These are phyloP conservation scores for Pegoplata infirma DNA, from an alignment of 2,888 invertebrate genomes.

Conservation along the genomic window DNA sequence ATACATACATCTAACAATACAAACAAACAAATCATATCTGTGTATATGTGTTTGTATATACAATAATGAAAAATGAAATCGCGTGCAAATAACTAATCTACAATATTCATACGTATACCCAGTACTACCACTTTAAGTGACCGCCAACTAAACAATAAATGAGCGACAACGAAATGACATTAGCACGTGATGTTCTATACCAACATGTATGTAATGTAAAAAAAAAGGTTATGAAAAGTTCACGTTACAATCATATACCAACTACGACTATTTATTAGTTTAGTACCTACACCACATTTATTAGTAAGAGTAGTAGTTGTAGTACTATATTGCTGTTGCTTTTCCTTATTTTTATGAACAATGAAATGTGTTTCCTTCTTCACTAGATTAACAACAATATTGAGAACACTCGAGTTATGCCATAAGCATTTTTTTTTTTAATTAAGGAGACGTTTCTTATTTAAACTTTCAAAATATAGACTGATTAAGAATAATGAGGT, in stretches of 20 bases:
- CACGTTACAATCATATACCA: neutral
- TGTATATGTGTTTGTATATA: neutral
- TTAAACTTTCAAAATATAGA: no score
- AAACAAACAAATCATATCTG: slow-evolving; percentile 5
- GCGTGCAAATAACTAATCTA: slow-evolving; percentile 56
- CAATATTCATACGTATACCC: slow-evolving; percentile 21
- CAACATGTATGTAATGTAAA: no score
- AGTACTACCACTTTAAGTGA: slow-evolving; percentile 43
- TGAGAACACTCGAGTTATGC: slow-evolving; percentile 42
- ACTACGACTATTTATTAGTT: neutral
- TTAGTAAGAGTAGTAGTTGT: neutral
- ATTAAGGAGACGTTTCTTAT: no score
- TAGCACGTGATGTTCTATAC: slow-evolving; percentile 45
- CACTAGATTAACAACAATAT: slow-evolving; percentile 30
- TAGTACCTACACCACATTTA: neutral
- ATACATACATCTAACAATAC: slow-evolving; percentile 6
- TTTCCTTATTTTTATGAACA: slow-evolving; percentile 12
- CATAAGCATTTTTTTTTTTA: no score
- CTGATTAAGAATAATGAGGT: no score
- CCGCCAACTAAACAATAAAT: slow-evolving; percentile 51
- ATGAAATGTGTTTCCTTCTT: slow-evolving; percentile 19
- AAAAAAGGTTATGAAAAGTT: slow-evolving; percentile 45
- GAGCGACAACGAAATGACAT: slow-evolving; percentile 43
- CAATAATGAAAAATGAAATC: slow-evolving; percentile 39
- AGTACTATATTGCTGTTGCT: slow-evolving; percentile 15